Conservation (phyloP, 64 coral and sea anemone species). For the Montipora cactus region DNA sequence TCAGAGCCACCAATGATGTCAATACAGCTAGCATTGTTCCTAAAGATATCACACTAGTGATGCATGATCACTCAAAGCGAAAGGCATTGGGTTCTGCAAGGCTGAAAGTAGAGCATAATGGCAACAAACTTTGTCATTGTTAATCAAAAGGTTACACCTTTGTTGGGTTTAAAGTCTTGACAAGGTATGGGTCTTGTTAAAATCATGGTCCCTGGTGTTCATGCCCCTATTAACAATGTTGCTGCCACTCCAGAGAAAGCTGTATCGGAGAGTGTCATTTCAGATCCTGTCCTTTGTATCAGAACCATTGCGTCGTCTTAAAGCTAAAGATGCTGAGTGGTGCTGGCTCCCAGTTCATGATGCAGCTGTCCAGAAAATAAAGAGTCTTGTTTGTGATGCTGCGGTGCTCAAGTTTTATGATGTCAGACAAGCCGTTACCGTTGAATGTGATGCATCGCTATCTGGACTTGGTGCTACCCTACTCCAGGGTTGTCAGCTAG, state of each 20-base stretch:
- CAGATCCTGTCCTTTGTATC: no score
- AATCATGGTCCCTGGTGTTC: constrained; percentile 41
- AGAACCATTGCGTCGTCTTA: neutral
- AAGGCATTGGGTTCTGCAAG: constrained; percentile 58
- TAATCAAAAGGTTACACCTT: no score
- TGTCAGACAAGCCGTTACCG: constrained; percentile 48
- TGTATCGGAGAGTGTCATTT: no score
- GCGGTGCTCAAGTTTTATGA: constrained; percentile 65
- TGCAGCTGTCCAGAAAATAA: neutral
- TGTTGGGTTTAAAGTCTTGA: constrained; percentile 40
- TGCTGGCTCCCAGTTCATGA: constrained; percentile 51
- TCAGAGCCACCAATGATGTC: constrained; percentile 47
- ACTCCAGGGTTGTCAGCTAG: constrained; percentile 41
- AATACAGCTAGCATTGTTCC: constrained; percentile 38
- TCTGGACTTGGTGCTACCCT: constrained; percentile 54
- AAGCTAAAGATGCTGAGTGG: constrained; percentile 57
- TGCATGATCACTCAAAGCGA: constrained; percentile 61
- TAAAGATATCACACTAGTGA: constrained; percentile 45
- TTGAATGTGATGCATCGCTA: constrained; percentile 56
- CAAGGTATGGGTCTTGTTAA: constrained; percentile 53
- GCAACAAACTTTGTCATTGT: constrained; percentile 54
- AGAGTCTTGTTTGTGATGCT: constrained; percentile 45
- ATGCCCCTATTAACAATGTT: constrained; percentile 20
- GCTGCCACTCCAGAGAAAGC: neutral
- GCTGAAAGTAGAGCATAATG: constrained; percentile 46